Base-by-base conservation (phyloP, 2,888 invertebrate genomes). In the Leucania comma region DNA sequence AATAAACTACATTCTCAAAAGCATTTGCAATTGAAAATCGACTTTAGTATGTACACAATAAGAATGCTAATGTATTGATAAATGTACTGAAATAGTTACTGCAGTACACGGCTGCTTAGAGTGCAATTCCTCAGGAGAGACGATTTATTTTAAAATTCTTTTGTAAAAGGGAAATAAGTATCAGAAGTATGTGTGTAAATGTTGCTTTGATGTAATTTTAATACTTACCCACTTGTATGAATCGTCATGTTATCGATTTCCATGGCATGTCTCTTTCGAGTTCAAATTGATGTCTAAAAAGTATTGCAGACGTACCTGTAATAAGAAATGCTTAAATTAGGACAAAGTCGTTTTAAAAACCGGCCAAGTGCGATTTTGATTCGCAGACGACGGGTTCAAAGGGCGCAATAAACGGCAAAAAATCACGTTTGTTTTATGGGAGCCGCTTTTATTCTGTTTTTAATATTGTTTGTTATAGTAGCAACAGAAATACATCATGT, bases 1-100 rank as follows among this genome's bases (percentile, higher is more conserved):
- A 68, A 58, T 75, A 64, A 29, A 80, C 26, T 72, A 54, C 68
- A 74, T 65, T 74, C 57, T 32, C 53, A 68, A 72, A 46, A 42
- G 63, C 46, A 71, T 78, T 71, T 68, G 50, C 83, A 80, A 63
- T 65, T 61, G 50, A 82, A 80, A 78, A 75, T 67, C 62, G 53
- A 63, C 79, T 73, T 60, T 71, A 73, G 53, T 22, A 0, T 8
- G 6, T 20, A 58, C 12, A 68, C 22, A 66, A 72, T 76, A 85
- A 59, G 81, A 78, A 73, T 83, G 71, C 42, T 73, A 73, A 76
- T 84, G 24, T 63, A 48, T 61, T 68, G 76, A 68, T 58, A 60
- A 70, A 60, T 60, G 42, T 58, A 53, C 29, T 74, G 70, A 59
- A 70, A 72, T 69, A 69, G 67, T 68, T 66, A 42, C 38, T 51